Conservation (phyloP, 2,113 vertebrate species). For the Canis aureus region DNA sequence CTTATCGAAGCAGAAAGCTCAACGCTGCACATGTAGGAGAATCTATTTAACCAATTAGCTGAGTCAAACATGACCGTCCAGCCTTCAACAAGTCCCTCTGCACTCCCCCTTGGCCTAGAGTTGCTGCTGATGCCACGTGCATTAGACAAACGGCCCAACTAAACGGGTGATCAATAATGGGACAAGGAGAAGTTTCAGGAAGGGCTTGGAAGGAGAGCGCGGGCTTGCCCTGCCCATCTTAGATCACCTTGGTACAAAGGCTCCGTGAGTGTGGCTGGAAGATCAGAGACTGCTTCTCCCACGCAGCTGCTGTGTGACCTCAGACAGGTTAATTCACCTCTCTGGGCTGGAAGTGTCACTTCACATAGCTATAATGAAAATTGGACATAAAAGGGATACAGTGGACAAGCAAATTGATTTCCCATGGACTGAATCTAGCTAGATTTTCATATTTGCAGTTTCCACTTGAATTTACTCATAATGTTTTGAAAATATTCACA, state of each 20-base stretch:
- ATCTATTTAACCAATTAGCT: conserved; percentile 90
- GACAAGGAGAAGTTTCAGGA: conserved; percentile 50
- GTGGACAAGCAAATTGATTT: neutral
- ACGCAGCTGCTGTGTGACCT: neutral
- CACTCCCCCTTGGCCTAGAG: conserved; percentile 80
- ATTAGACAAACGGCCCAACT: conserved; percentile 82
- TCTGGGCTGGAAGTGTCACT: neutral
- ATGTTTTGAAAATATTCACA: neutral
- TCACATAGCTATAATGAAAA: neutral
- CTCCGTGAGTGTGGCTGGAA: neutral
- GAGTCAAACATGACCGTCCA: conserved; percentile 85
- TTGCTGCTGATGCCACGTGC: conserved; percentile 77
- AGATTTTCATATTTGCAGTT: neutral
- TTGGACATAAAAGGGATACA: neutral
- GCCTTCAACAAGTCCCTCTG: conserved; percentile 83
- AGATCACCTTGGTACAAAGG: no score
- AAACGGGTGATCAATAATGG: conserved; percentile 75
- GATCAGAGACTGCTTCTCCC: no score
- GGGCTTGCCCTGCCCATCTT: rapidly evolving
- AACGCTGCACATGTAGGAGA: conserved; percentile 83
- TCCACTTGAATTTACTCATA: neutral
- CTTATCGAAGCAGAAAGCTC: conserved; percentile 87
- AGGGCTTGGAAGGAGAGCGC: neutral
- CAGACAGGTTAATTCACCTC: neutral
- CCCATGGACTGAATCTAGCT: neutral